Percentiles rank a stretch among this genome's conserved stretches.
phyloP scores from a whole-genome alignment of 1,140 invertebrate genomes.

The Micrasema minimum region DNA sequence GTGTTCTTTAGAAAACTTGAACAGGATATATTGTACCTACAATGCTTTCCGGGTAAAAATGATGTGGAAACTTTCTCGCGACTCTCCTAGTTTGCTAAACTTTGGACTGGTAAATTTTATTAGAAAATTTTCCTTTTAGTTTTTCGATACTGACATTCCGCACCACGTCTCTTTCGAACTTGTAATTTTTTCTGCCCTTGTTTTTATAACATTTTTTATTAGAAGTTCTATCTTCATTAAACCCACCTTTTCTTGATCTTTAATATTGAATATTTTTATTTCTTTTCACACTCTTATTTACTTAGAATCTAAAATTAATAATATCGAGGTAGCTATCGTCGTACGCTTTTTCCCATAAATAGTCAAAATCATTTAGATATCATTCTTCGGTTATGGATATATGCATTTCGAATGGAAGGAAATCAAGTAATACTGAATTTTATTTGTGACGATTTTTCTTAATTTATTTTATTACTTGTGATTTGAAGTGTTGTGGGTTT shows the following conservation, averaged over 20 bases:
- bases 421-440: no score
- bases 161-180: not conserved
- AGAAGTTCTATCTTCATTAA: not conserved
- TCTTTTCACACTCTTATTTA: no score
- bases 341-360: no score
- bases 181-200: not conserved
- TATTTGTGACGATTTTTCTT: no score
- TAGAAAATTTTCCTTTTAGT: not conserved
- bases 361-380: no score
- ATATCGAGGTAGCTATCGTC: no score
- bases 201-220: not conserved
- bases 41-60: constrained; percentile 7
- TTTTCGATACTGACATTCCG: not conserved
- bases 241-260: not conserved
- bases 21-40: not conserved
- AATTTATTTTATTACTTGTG: no score
- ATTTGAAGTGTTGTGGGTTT: not conserved
- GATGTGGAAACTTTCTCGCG: constrained; percentile 7
- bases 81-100: constrained; percentile 5
- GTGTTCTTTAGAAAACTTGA: not conserved
- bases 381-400: no score
- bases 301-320: no score
- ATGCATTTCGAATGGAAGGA: no score
- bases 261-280: no score
- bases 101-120: constrained; percentile 7